Evolutionary conservation across 2,113 vertebrate genomes (phyloP), one percentile per base, ranked within the genome.

Genomic region (Gymnocephalus cernua): DNA sequence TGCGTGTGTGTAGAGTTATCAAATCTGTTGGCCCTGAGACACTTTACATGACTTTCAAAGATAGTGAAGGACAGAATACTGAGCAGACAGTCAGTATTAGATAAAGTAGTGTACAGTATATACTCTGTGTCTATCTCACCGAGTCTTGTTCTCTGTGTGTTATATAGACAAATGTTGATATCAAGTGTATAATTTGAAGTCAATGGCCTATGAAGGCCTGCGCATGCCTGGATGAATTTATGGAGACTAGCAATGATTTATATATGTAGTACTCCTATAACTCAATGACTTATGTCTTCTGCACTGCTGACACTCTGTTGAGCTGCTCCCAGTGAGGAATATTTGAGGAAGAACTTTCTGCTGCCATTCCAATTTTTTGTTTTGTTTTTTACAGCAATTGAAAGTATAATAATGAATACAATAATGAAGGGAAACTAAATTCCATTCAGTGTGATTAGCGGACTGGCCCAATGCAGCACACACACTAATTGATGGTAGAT

Each of bases 1-100:
- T 59, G 44, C 13, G 50, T 72, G n/a, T 23, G 21, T 48, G 9
- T 64, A 3, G 8, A 38, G 15, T 64, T 32, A 62, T 70, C 23
- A 51, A 59, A 13, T 66, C 4, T 70, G 35, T 74, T 50, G 47
- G 1, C 38, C 77, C 8, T 70, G 47, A 77, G 29, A 62, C 25
- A 64, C 29, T 50, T 41, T 10, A 29, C 6, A 13, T 62, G n/a
- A 41, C 67, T 80, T 62, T 58, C 29, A 79, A 59, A 71, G 23
- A 12, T 27, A 45, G 27, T 25, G 10, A 53, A 6, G 27, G 27
- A 1, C 14, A 77, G 61, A 59, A 63, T 5, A 38, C 16, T 41
- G 2, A 23, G 19, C 19, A 35, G 32, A 54, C 44, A 38, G 32
- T 35, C 23, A 21, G 45, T 66, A 10, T 57, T 6, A 57, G 41